Evolutionary conservation across 2,888 invertebrate genomes (phyloP).

Genomic region (Agrochola lychnidis): DNA sequence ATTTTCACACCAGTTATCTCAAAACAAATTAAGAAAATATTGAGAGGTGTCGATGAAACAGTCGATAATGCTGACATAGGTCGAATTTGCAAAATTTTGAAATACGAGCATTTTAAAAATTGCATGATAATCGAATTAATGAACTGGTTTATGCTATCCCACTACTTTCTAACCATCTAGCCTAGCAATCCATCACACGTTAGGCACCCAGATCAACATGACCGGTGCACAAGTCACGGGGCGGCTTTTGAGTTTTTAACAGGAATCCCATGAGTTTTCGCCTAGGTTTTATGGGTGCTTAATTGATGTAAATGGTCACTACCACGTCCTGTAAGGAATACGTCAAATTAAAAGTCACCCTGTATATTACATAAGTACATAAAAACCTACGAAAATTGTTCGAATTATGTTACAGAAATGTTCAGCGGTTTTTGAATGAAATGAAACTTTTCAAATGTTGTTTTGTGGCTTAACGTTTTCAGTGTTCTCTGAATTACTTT

Average conservation of each 20-base stretch:
- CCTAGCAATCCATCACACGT: too few relatives aligned
- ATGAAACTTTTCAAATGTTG: conserved; percentile 79
- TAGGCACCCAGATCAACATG: too few relatives aligned
- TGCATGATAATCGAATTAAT: too few relatives aligned
- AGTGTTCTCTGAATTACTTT: conserved; percentile 78
- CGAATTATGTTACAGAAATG: conserved; percentile 73
- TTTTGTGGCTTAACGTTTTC: conserved; percentile 77
- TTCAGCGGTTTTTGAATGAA: conserved; percentile 74
- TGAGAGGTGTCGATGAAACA: too few relatives aligned
- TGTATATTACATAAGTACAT: conserved; percentile 2
- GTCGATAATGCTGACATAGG: too few relatives aligned
- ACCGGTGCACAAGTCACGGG: too few relatives aligned
- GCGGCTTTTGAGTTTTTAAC: background rate
- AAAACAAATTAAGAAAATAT: background rate
- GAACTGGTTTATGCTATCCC: too few relatives aligned
- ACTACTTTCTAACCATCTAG: too few relatives aligned
- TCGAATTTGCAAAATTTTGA: too few relatives aligned
- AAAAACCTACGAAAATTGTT: conserved; percentile 66
- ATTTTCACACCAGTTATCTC: too few relatives aligned
- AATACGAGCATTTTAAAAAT: too few relatives aligned
- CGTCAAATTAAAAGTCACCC: background rate
- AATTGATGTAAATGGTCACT: background rate
- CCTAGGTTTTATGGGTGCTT: background rate
- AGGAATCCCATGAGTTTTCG: background rate
- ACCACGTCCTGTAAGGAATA: background rate